These are phyloP conservation scores for Butorides virescens DNA, from an alignment of 2,113 vertebrate genomes.

Conservation along the genomic window DNA sequence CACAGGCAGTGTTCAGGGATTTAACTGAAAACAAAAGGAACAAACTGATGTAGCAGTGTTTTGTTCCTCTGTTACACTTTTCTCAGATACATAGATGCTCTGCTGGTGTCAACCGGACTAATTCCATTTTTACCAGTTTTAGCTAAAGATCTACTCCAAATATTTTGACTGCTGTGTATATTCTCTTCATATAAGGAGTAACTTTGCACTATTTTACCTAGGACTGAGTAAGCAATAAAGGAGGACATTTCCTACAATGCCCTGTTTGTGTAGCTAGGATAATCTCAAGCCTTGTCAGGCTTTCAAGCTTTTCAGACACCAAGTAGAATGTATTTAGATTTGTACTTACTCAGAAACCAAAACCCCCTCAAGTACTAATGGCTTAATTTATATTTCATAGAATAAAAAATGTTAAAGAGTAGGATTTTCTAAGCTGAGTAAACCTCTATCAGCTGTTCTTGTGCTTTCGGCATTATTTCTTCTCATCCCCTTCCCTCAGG, in stretches of 20 bases:
- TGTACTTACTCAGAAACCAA: conserved; percentile 3
- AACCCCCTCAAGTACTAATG: neutral
- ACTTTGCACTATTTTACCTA: neutral
- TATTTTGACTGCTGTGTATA: neutral
- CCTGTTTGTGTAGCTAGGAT: neutral
- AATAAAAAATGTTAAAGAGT: neutral
- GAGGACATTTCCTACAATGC: neutral
- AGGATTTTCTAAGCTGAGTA: conserved; percentile 37
- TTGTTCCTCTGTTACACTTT: neutral
- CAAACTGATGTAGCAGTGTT: neutral
- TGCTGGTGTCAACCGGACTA: neutral
- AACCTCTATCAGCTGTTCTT: conserved; percentile 27
- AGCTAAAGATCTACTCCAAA: neutral
- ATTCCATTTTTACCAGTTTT: neutral
- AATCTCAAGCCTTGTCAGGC: neutral
- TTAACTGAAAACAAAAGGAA: conserved; percentile 33
- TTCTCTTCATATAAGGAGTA: neutral
- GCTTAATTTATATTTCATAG: conserved; percentile 27
- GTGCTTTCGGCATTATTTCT: conserved; percentile 29
- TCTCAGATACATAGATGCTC: neutral
- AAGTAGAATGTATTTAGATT: neutral
- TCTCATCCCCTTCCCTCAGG: neutral
- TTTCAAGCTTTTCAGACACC: neutral
- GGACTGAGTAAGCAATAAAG: neutral
- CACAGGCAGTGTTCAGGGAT: neutral